Evolutionary conservation across 2,797 vertebrate species (phyloP), one percentile per base, ranked within the genome.

Genomic region (Silurus aristotelis): DNA sequence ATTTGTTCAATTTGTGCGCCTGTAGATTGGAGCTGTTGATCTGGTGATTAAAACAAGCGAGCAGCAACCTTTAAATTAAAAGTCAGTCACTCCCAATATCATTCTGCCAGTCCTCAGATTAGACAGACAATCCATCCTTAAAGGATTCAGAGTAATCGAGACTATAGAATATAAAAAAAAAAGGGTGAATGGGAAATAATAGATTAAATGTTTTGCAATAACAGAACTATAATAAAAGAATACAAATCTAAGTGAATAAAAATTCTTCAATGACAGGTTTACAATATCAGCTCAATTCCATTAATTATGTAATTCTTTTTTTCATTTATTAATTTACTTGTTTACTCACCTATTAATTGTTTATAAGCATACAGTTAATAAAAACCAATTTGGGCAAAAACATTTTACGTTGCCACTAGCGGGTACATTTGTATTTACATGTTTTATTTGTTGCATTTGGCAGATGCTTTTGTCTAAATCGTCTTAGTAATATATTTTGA

Each of bases 1-100:
- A 98, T 97, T 96, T 96, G 96, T 97, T 96, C 96, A 97, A 97
- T 96, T 97, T 97, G 96, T 96, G 96, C 95, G 95, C 95, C 95
- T 93, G 93, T 95, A 96, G 96, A 95, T 94, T 95, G 94, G 93
- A 93, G 95, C 97, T 97, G 97, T 98, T 94, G 94, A 94, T 94
- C 92, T 96, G 96, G 96, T 96, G 97, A 97, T 97, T 95, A 96
- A 96, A 97, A 96, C 96, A 97, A 96, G 84, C 84, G 56, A 87
- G 75, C 68, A 87, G 87, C 76, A 84, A 43, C 82, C 70, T 77
- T 55, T 83, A 83, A 86, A 87, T 89, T 87, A 75, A 86, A 77
- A 88, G 85, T 83, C 80, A 68, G 13, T 75, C 73, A n/a, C 77
- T 75, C 85, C 84, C 83, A 86, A 88, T 90, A 91, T 88, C 89